A percentile compares a stretch with the other conserved stretches of the same genome.
phyloP scores from a whole-genome alignment of 2,797 vertebrate genomes.

The Pangasius mekongensis region DNA sequence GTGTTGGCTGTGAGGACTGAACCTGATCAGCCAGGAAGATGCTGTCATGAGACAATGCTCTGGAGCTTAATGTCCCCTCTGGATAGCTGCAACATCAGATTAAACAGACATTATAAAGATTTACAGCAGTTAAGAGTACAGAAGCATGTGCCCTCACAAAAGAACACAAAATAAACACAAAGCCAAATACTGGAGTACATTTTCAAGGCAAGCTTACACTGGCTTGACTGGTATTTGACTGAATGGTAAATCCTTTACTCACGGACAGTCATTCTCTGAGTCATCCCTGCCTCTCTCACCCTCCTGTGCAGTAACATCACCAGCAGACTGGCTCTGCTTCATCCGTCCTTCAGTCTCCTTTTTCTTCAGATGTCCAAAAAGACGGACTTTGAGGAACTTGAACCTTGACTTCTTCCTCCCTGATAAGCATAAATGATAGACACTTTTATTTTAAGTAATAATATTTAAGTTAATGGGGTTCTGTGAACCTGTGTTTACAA shows the following conservation, averaged over 20 bases:
- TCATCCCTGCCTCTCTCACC: conserved; percentile 60
- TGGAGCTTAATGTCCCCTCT: conserved; percentile 74
- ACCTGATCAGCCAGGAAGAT: conserved; percentile 84
- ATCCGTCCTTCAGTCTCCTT: conserved; percentile 73
- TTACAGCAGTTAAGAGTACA: not conserved
- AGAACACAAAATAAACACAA: not conserved
- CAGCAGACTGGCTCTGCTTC: conserved; percentile 78
- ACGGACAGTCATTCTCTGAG: conserved; percentile 83
- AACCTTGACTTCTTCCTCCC: conserved; percentile 88
- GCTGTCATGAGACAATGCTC: conserved; percentile 88
- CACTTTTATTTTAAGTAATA: not conserved
- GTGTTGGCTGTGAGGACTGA: conserved; percentile 73
- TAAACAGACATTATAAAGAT: not conserved
- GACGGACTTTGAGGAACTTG: conserved; percentile 81
- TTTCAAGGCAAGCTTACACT: not conserved
- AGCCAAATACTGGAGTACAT: not conserved
- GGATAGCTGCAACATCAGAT: conserved; percentile 69
- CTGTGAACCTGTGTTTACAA: not conserved
- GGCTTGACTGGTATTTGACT: conserved; percentile 2
- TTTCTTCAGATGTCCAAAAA: conserved; percentile 85
- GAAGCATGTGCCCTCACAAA: too few species aligned
- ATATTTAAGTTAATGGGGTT: not conserved
- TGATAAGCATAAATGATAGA: conserved; percentile 51
- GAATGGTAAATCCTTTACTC: conserved; percentile 57
- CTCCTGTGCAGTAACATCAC: conserved; percentile 72